Evolutionary conservation across 2,888 invertebrate genomes (phyloP).

Genomic region (Apotomis turbidana): DNA sequence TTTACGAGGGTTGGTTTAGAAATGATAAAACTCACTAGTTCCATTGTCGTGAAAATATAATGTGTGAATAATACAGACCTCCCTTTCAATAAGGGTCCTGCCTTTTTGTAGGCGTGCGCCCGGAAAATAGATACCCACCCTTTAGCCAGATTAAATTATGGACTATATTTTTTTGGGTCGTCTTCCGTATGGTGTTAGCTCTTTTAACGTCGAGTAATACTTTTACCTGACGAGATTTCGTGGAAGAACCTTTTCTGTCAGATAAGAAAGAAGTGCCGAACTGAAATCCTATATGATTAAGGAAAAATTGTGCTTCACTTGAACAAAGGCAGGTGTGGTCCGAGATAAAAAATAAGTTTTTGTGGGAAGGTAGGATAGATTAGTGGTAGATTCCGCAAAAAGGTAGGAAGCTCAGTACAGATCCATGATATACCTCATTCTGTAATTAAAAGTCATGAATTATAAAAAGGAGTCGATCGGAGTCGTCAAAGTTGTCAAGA

Average conservation of each 20-base stretch:
- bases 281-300: constrained; percentile 62
- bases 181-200: constrained; percentile 58
- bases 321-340: constrained; percentile 39
- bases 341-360: constrained; percentile 41
- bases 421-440: not conserved
- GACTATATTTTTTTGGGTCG: constrained; percentile 66
- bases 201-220: constrained; percentile 54
- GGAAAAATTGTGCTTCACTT: constrained; percentile 53
- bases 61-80: constrained; percentile 67
- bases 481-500: too few species aligned
- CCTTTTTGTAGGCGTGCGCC: constrained; percentile 63
- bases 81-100: constrained; percentile 70
- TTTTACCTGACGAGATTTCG: constrained; percentile 60
- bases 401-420: not conserved
- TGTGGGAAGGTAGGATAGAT: constrained; percentile 27
- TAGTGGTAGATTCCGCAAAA: constrained; percentile 7
- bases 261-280: constrained; percentile 58
- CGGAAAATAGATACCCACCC: constrained; percentile 73
- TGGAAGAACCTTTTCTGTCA: constrained; percentile 55
- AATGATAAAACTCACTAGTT: constrained; percentile 57
- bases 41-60: constrained; percentile 70
- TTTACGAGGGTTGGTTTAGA: constrained; percentile 38
- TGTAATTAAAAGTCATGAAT: not conserved
- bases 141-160: constrained; percentile 75
- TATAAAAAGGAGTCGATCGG: too few species aligned